Evolutionary conservation across 2,888 invertebrate species (phyloP), one percentile per base, ranked within the genome.

Genomic region (Ptychoptera albimana): DNA sequence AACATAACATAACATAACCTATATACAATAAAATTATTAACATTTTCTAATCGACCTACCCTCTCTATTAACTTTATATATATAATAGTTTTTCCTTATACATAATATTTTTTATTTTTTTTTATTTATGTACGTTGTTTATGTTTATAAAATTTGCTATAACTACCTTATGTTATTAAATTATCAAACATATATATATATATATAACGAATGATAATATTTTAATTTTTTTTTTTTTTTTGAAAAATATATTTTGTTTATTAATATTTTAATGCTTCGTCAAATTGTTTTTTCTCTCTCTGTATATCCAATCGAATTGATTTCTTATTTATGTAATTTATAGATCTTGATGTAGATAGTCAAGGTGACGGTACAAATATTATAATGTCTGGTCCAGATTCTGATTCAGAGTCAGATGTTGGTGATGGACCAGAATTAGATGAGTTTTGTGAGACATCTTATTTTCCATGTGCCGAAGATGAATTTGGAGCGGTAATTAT

Each of bases 331-430:
- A 34, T 34, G 10, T 34, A 6, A n/a, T 43, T 36, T 42, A 16
- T 60, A 82, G 81, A 81, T 69, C 67, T 82, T 58, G 81, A 80
- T 63, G 80, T 79, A 54, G 75, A 79, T 55, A 76, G 75, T 59
- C 77, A 78, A 55, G 77, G 76, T 47, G 81, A 81, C 52, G 36
- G 58, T 23, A 56, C 59, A 16, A 74, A 76, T 60, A 73, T 73
- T 46, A 59, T 64, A 31, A 50, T 63, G 53, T 64, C 66, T 11
- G 64, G 63, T 6, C 48, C 55, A 39, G 64, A 65, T 11, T 69
- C 72, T 8, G 78, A 77, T 50, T 70, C 74, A 10, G 79, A 80
- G 45, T 77, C 77, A 5, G 79, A 80, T 53, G 60, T 63, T 37
- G 72, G 71, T 42, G 50, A 48, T 32, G 54, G 52, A 5, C 51